Evolutionary conservation across 1,140 invertebrate species (phyloP).

Genomic region (Leptinotarsa texana): DNA sequence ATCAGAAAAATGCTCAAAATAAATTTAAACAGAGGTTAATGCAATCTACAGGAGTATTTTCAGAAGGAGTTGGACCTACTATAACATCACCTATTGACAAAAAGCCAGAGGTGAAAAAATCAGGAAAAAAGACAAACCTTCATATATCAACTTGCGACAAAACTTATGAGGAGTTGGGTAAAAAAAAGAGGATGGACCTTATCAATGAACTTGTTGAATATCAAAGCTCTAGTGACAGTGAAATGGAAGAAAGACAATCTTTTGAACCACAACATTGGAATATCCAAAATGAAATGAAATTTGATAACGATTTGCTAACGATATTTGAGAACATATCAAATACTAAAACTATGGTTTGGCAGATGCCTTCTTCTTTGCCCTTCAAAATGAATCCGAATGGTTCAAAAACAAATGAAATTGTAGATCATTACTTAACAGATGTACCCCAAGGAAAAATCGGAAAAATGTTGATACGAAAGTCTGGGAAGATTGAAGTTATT

Average conservation of each 20-base stretch:
- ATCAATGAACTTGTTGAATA: not conserved
- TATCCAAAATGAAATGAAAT: no score
- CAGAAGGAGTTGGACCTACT: constrained; percentile 14
- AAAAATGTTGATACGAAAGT: constrained; percentile 16
- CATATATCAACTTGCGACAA: not conserved
- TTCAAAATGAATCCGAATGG: not conserved
- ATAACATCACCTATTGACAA: not conserved
- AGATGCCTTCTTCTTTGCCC: constrained; percentile 12
- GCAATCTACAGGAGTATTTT: constrained; percentile 24
- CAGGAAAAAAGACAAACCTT: not conserved
- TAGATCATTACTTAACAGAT: not conserved
- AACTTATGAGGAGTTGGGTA: not conserved
- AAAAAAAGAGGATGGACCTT: not conserved
- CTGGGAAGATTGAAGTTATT: constrained; percentile 11
- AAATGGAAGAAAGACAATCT: constrained; percentile 1
- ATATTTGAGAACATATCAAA: not conserved
- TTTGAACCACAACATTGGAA: constrained; percentile 8
- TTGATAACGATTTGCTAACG: no score
- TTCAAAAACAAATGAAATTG: not conserved
- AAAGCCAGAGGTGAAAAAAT: not conserved
- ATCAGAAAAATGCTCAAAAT: not conserved
- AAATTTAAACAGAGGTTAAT: constrained; percentile 3
- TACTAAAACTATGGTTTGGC: not conserved
- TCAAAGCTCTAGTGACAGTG: constrained; percentile 9
- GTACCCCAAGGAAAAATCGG: constrained; percentile 11